Conservation (phyloP, 2,888 invertebrate species). For the Agrotis segetum region DNA sequence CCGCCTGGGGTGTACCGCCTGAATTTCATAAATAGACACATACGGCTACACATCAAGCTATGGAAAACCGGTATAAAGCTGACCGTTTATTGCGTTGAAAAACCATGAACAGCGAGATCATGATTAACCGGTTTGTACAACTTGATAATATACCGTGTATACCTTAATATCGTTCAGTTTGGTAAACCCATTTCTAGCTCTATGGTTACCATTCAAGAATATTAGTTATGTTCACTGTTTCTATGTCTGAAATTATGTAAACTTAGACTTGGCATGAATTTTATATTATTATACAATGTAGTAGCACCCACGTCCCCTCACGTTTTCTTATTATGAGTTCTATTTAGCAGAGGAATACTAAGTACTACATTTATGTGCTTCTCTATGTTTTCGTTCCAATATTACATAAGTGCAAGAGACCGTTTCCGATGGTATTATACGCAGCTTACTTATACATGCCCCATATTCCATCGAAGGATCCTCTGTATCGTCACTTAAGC, state of each 20-base stretch:
- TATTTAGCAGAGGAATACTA: slow-evolving; percentile 17
- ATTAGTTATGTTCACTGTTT: slow-evolving; percentile 11
- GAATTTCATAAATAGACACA: slow-evolving; percentile 25
- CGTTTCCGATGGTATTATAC: slow-evolving; percentile 35
- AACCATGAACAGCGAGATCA: too few relatives aligned
- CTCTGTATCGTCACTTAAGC: slow-evolving; percentile 47
- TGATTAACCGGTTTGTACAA: too few relatives aligned
- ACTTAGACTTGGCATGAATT: slow-evolving; percentile 9
- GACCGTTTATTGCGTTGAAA: too few relatives aligned
- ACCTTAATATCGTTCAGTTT: slow-evolving; percentile 24
- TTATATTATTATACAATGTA: background rate
- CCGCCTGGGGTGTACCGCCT: slow-evolving; percentile 30
- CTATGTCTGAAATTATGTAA: slow-evolving; percentile 1
- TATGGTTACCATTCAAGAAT: slow-evolving; percentile 32
- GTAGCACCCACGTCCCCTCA: background rate
- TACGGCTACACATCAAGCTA: too few relatives aligned
- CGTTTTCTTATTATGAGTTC: slow-evolving; percentile 18
- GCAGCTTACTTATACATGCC: slow-evolving; percentile 39
- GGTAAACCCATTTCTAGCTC: slow-evolving; percentile 31
- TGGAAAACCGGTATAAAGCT: too few relatives aligned
- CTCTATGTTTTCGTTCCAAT: background rate
- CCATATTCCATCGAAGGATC: slow-evolving; percentile 39
- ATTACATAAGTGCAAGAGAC: slow-evolving; percentile 31
- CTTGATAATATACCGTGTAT: background rate
- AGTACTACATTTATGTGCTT: slow-evolving; percentile 3